Evolutionary conservation across 2,888 invertebrate species (phyloP).

Genomic region (Xanthorhoe designata): DNA sequence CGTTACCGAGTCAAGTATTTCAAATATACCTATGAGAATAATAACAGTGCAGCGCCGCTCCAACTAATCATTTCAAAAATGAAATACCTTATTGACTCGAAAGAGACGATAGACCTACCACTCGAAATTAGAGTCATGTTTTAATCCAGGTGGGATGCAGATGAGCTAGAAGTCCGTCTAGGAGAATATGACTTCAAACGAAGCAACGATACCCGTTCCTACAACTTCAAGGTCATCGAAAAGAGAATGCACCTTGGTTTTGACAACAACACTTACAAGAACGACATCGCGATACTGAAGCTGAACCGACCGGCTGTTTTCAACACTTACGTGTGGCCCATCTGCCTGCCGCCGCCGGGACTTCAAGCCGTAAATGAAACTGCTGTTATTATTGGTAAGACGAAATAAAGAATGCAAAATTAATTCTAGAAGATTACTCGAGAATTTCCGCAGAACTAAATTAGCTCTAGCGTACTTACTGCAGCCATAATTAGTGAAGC

Average conservation of each 20-base stretch:
- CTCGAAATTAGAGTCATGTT: too few species aligned
- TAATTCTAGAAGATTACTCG: too few species aligned
- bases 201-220: constrained; percentile 88
- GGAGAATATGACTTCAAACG: constrained; percentile 92
- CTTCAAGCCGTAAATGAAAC: constrained; percentile 86
- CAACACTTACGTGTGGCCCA: constrained; percentile 93
- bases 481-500: too few species aligned
- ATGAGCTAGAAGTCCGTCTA: constrained; percentile 88
- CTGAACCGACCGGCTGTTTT: constrained; percentile 88
- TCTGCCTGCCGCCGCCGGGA: constrained; percentile 91
- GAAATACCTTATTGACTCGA: too few species aligned
- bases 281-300: constrained; percentile 92
- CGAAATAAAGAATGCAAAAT: too few species aligned
- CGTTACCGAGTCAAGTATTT: too few species aligned
- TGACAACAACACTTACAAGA: constrained; percentile 87
- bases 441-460: too few species aligned
- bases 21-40: too few species aligned
- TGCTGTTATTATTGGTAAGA: constrained; percentile 88
- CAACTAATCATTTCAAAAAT: too few species aligned
- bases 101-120: too few species aligned
- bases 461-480: too few species aligned
- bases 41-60: too few species aligned
- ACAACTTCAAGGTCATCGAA: constrained; percentile 88
- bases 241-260: constrained; percentile 89
- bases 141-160: constrained; percentile 79